Evolutionary conservation across 2,797 vertebrate genomes (phyloP).

Genomic region (Furcifer pardalis): DNA sequence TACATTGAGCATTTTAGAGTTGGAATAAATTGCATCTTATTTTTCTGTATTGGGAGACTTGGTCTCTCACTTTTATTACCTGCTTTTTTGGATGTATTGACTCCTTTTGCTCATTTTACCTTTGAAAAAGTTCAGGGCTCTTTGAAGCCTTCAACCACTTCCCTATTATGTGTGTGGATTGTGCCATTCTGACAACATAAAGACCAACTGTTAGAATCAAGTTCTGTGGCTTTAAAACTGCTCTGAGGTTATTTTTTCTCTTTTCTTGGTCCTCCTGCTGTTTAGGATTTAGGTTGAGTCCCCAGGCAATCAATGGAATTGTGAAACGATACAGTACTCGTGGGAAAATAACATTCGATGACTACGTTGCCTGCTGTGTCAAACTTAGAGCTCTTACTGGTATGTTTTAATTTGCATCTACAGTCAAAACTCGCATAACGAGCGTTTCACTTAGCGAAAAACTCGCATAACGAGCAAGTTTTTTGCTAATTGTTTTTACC

Average conservation of each 20-base stretch:
- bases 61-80: too few relatives aligned
- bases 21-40: too few relatives aligned
- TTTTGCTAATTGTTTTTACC: background rate
- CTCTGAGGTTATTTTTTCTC: background rate
- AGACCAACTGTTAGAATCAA: background rate
- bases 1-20: too few relatives aligned
- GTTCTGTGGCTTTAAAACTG: background rate
- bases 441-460: too few relatives aligned
- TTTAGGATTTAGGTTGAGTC: constrained; percentile 89
- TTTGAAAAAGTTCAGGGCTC: background rate
- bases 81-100: too few relatives aligned
- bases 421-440: too few relatives aligned
- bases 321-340: constrained; percentile 84
- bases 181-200: background rate
- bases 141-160: background rate
- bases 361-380: constrained; percentile 91
- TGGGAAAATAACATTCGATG: constrained; percentile 89
- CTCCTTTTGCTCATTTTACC: too few relatives aligned
- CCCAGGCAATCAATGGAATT: constrained; percentile 85
- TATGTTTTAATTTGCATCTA: constrained; percentile 67
- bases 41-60: too few relatives aligned
- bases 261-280: background rate
- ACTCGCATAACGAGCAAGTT: too few relatives aligned
- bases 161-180: background rate
- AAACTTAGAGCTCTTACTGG: constrained; percentile 90